These are phyloP conservation scores for Melipona quadrifasciata DNA, from an alignment of 1,140 invertebrate genomes.

Conservation along the genomic window DNA sequence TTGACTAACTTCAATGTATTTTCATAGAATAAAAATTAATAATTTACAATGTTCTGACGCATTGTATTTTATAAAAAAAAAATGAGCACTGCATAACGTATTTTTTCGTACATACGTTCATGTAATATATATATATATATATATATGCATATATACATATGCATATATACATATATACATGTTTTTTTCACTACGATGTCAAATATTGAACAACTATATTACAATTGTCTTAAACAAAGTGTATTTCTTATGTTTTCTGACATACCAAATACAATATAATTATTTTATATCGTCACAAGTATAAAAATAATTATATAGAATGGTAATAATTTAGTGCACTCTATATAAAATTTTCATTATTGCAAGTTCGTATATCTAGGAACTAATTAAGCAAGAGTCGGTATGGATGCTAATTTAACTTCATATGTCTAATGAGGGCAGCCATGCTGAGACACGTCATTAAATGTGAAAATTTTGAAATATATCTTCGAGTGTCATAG, in stretches of 20 bases:
- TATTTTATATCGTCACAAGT: background rate
- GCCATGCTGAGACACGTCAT: conserved; percentile 11
- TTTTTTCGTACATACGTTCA: no score
- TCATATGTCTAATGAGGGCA: background rate
- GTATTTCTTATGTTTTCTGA: background rate
- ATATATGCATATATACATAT: no score
- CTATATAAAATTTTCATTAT: background rate
- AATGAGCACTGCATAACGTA: background rate
- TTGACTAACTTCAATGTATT: background rate
- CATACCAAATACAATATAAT: background rate
- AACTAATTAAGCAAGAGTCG: background rate
- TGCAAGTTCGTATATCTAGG: background rate
- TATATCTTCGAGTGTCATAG: background rate
- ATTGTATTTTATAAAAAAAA: background rate
- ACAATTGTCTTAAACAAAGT: background rate
- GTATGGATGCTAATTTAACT: background rate
- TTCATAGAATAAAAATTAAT: background rate
- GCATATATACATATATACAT: background rate
- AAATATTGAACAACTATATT: background rate
- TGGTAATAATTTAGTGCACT: background rate
- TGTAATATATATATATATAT: no score
- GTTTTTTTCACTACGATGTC: background rate
- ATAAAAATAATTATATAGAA: background rate
- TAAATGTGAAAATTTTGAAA: conserved; percentile 38
- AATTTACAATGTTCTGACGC: background rate